Evolutionary conservation across 2,888 invertebrate genomes (phyloP), one percentile per base, ranked within the genome.

Genomic region (Acrobasis consociella): DNA sequence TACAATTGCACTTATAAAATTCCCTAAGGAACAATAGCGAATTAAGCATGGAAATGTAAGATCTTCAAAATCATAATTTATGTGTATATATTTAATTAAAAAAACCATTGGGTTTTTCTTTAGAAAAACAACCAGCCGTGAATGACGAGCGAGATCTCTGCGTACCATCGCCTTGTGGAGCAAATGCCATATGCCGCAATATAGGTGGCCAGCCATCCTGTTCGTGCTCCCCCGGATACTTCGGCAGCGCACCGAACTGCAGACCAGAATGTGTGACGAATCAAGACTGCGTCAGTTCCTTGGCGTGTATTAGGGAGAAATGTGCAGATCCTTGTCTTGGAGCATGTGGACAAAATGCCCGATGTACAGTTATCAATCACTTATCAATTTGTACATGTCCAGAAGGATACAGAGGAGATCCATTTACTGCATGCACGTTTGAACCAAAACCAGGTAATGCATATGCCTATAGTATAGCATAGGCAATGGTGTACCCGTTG

Each of bases 241-340:
- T 94, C 58, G 96, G 95, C 60, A 94, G 93, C 69, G 95, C 95
- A 61, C 95, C 95, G 5, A 94, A 94, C 69, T 96, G 96, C 73
- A 91, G 94, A 49, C 95, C 95, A 0, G 95, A 95, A 80, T 95
- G 95, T 80, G 89, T 93, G 0, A 93, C 94, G 42, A 95, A 94
- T 76, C 92, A 94, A 22, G 96, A 96, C 64, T 96, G 96, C 75
- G 76, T 94, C 9, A 93, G 94, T 65, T 94, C 94, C 64, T 85
- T 93, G 65, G 94, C 95, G 9, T 96, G 96, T 73, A 93, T 95
- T 37, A 93, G 93, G 66, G 94, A 95, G 76, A 94, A 93, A 78
- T 95, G 95, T 75, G 85, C 87, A 65, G 94, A 95, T 77, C 95
- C 95, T 1, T 96, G 96, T 71, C 94, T 93, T 49, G 95, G 95